Base-by-base conservation (phyloP, 2,888 invertebrate species). In the Drosophila formosana region DNA sequence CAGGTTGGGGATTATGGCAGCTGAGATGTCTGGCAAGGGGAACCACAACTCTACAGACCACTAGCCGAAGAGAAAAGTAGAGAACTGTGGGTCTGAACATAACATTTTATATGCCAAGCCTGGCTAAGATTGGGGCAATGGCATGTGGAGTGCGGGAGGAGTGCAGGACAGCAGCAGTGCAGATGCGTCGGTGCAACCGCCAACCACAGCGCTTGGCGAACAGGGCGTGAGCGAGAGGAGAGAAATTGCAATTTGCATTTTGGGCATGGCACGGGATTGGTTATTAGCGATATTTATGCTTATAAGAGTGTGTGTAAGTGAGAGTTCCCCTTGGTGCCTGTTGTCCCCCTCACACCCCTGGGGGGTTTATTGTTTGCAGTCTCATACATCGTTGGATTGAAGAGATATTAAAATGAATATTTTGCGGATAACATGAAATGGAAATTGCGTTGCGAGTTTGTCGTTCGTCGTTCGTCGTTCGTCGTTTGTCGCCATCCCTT, bases 221-320 rank as follows among this genome's bases (percentile, higher is more conserved):
- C 52, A 18, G 18, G 18, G 26, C 63, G 46, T 50, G 43, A 47
- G 43, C 49, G 53, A 41, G 13, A 7, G 60, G 71, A 72, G 79
- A 78, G 90, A 90, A 91, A 18, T 18, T 18, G 88, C 91, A 92
- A 92, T 92, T 92, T 92, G 92, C 92, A 92, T 92, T 90, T 90
- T 78, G 89, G 90, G 80, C 90, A 89, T 88, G 75, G 78, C 78
- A 70, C 82, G 81, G 90, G 91, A 92, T 92, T 92, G 92, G 91
- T 91, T 92, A 91, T 92, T 91, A 91, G 91, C 89, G 88, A 91
- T 89, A 90, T 91, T 91, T 91, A 91, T 92, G 91, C 89, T 90
- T 91, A 89, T 91, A 90, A 50, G 26, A 41, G 9, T 62, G 66
- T 56, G 50, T 51, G 26, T 51, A 52, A 13, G 13, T 7, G 7